Percentiles rank a stretch among this genome's conserved stretches.
Evolutionary conservation across 2,113 vertebrate genomes (phyloP).

Genomic region (Chaenogobius annularis): DNA sequence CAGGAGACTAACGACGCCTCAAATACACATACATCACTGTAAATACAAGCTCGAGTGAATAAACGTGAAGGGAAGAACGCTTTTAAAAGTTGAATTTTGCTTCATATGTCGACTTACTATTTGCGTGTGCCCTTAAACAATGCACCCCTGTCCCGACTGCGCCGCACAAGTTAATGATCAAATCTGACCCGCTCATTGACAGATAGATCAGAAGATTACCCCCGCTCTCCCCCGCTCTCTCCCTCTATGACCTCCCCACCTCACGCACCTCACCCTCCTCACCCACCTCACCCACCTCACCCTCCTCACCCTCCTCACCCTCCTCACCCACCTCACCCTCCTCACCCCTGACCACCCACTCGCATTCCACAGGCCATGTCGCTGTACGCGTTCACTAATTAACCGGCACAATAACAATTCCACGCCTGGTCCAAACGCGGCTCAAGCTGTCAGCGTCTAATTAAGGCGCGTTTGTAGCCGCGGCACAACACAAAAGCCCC

Average conservation of each 20-base stretch:
- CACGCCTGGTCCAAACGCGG: conserved; percentile 48
- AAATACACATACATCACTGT: no score
- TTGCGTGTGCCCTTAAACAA: conserved; percentile 50
- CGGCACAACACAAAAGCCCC: conserved; percentile 23
- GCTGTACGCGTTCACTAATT: conserved; percentile 61
- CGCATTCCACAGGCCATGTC: conserved; percentile 18
- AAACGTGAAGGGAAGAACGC: no score
- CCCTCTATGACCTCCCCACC: background rate
- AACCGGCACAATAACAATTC: conserved; percentile 59
- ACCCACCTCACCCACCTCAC: no score
- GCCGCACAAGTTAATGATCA: conserved; percentile 71
- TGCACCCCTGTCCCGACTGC: conserved; percentile 46
- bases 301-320: no score
- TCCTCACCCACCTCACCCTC: no score
- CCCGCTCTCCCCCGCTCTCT: background rate
- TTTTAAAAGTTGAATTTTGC: no score
- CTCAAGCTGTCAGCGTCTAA: conserved; percentile 64
- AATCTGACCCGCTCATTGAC: conserved; percentile 75
- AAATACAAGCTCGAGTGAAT: no score
- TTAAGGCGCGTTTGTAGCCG: conserved; percentile 37
- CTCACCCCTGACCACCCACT: conserved; percentile 17
- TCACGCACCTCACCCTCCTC: conserved; percentile 11
- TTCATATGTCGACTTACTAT: conserved; percentile 1
- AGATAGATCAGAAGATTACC: conserved; percentile 70
- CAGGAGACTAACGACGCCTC: no score